A percentile compares a stretch with the other conserved stretches of the same genome.
These are phyloP conservation scores for Leptopilina boulardi DNA, from an alignment of 1,140 invertebrate species.

Conservation along the genomic window DNA sequence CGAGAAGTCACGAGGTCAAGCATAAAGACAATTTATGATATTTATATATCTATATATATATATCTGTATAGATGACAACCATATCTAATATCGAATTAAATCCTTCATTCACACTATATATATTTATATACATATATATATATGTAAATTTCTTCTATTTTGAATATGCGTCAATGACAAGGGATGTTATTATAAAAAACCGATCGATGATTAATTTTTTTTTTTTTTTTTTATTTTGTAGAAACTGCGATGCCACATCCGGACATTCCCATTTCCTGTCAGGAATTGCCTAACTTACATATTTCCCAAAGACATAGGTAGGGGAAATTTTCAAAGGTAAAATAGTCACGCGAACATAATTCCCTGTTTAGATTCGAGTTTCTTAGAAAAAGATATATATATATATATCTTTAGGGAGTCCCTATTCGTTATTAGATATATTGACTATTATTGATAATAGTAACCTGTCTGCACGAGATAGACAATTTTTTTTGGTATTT, in stretches of 20 bases:
- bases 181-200: background rate
- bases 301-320: background rate
- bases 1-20: conserved; percentile 22
- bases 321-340: conserved; percentile 7
- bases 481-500: background rate
- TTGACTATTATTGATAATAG: background rate
- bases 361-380: background rate
- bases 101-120: background rate
- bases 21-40: conserved; percentile 9
- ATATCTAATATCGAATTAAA: background rate
- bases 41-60: no score
- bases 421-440: conserved; percentile 7
- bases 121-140: no score
- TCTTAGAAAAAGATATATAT: conserved; percentile 5
- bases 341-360: conserved; percentile 22
- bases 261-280: conserved; percentile 3
- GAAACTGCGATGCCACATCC: conserved; percentile 11
- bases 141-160: background rate
- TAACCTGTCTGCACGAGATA: background rate
- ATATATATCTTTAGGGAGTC: conserved; percentile 5
- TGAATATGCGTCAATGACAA: background rate
- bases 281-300: background rate
- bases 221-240: background rate
- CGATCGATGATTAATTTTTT: conserved; percentile 4
- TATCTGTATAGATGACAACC: background rate